These are phyloP conservation scores for Rhabdomys pumilio DNA, from an alignment of 2,797 vertebrate species.

Conservation along the genomic window DNA sequence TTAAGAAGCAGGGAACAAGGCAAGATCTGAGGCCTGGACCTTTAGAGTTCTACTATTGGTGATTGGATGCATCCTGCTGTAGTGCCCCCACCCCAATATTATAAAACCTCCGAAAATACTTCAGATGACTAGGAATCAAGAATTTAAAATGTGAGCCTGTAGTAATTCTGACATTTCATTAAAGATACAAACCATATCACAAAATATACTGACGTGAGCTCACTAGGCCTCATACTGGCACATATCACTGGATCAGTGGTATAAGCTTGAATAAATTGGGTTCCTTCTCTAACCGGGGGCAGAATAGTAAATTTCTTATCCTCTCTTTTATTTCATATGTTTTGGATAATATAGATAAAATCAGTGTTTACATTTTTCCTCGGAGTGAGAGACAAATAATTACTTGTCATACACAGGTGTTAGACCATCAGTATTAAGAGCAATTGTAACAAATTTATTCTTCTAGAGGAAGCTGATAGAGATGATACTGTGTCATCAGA, in stretches of 20 bases:
- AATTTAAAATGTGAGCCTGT: neutral
- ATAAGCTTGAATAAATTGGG: neutral
- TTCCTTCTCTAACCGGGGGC: neutral
- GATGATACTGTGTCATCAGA: neutral
- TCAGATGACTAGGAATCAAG: neutral
- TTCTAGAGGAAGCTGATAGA: neutral
- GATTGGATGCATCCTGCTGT: neutral
- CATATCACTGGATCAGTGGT: neutral
- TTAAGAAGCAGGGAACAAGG: neutral
- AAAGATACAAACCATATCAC: neutral
- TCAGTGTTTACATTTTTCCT: neutral
- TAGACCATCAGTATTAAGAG: neutral
- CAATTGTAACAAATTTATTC: neutral
- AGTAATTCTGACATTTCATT: neutral
- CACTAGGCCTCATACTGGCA: neutral
- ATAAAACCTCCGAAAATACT: neutral
- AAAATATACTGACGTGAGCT: neutral
- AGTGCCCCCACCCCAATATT: fast-evolving
- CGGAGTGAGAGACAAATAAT: neutral
- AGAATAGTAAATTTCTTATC: neutral
- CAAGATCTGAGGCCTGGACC: neutral
- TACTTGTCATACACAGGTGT: neutral
- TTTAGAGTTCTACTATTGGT: neutral
- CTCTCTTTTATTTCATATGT: neutral
- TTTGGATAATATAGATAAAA: slow-evolving; percentile 4